Base-by-base conservation (phyloP, 2,797 vertebrate species). In the Cichlasoma orientale region DNA sequence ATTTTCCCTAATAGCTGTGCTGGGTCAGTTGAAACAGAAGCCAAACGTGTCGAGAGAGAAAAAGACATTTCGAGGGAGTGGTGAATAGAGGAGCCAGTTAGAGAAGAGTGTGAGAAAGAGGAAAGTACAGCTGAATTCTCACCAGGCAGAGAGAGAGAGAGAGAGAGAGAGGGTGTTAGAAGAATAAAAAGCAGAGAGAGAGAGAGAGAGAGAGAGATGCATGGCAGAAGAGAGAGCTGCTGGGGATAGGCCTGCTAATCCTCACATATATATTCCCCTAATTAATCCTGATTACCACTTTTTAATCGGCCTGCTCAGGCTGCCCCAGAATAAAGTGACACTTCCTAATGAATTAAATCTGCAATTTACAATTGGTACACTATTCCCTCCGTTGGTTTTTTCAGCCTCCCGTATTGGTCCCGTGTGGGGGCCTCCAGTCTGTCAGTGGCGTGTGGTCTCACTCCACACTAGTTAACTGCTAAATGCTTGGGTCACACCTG, bases 251-350 rank as follows among this genome's bases (percentile, higher is more conserved):
- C 72, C 93, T 94, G 92, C 91, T 95, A 94, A 94, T 94, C 93
- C 92, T 95, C 92, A 94, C 86, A 83, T 94, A 91, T 94, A 94
- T 95, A 94, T 95, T 95, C 92, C 82, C 89, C 92, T 95, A 95
- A 95, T 96, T 95, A 95, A 95, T 96, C 92, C 93, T 94, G 92
- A 95, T 95, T 93, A 95, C 91, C 89, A 93, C 87, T 84, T 95
- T 94, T 93, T 93, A 96, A 95, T 94, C 92, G 84, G 89, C 89
- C 91, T 92, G 76, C 90, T 92, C 81, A 92, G 92, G 83, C 90
- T 89, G 82, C 86, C 85, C 90, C 72, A 86, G 90, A 94, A 94
- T 93, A 92, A 95, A 94, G 92, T 94, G 93, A 94, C 94, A 94
- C 93, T 94, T 95, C 91, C 93, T 93, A 95, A 95, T 95, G 84